A percentile compares a stretch with the other conserved stretches of the same genome.
These are phyloP conservation scores for Linurgus olivaceus DNA, from an alignment of 2,797 vertebrate genomes.

Conservation along the genomic window DNA sequence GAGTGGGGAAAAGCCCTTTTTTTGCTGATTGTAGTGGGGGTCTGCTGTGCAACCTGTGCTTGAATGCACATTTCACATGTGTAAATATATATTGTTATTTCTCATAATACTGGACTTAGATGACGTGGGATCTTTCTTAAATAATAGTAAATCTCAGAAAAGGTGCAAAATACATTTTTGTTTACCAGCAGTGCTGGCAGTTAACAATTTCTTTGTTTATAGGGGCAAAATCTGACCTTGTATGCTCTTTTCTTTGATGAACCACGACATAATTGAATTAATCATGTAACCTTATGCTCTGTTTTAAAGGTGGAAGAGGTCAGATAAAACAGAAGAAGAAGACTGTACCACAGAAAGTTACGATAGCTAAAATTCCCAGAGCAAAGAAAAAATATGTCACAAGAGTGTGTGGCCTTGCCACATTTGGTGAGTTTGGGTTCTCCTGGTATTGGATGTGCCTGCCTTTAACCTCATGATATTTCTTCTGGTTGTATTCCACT, in stretches of 20 bases:
- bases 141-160: neutral
- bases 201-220: neutral
- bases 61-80: neutral
- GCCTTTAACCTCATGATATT: neutral
- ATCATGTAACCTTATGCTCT: neutral
- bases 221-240: neutral
- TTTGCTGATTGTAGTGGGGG: neutral
- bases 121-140: neutral
- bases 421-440: constrained; percentile 85
- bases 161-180: neutral
- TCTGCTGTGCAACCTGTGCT: neutral
- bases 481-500: neutral
- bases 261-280: neutral
- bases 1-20: neutral
- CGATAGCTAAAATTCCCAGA: constrained; percentile 98
- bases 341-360: constrained; percentile 95
- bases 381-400: constrained; percentile 99
- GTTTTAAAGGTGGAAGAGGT: constrained; percentile 88
- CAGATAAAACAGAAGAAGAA: constrained; percentile 99
- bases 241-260: neutral
- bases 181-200: neutral
- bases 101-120: neutral
- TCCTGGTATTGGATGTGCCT: neutral
- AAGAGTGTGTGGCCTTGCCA: constrained; percentile 92
- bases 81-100: neutral